Evolutionary conservation across 2,113 vertebrate genomes (phyloP).

Genomic region (Willisornis vidua): DNA sequence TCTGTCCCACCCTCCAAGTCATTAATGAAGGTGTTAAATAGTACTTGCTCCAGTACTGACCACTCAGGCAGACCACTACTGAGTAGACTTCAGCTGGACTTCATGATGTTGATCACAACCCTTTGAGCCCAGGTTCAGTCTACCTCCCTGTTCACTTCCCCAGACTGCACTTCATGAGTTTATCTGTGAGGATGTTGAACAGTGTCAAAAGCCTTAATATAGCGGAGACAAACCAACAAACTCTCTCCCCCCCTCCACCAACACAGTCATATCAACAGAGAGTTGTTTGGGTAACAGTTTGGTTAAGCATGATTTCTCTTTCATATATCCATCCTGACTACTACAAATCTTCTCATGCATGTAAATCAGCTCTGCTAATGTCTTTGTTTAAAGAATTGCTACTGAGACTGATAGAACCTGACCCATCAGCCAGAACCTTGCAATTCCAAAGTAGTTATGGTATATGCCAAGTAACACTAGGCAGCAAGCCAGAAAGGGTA

Average conservation of each 20-base stretch:
- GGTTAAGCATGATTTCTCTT: neutral
- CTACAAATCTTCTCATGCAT: neutral
- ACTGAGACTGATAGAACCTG: neutral
- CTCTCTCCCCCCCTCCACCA: neutral
- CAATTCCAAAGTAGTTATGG: neutral
- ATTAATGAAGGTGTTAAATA: neutral
- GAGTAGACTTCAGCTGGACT: neutral
- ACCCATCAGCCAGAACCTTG: neutral
- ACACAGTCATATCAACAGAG: neutral
- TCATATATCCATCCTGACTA: neutral
- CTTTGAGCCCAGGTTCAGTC: neutral
- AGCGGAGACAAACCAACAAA: rapidly evolving
- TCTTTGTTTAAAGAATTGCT: neutral
- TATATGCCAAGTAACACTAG: neutral
- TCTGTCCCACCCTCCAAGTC: neutral
- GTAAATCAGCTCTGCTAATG: neutral
- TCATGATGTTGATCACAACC: neutral
- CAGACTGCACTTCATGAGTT: neutral
- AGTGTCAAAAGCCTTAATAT: neutral
- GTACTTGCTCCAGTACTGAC: neutral
- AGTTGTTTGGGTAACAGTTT: neutral
- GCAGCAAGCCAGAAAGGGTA: neutral
- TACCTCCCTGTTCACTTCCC: neutral
- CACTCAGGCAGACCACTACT: neutral
- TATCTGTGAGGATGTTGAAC: neutral